Evolutionary conservation across 2,797 vertebrate species (phyloP).

Genomic region (Urosaurus nigricauda): DNA sequence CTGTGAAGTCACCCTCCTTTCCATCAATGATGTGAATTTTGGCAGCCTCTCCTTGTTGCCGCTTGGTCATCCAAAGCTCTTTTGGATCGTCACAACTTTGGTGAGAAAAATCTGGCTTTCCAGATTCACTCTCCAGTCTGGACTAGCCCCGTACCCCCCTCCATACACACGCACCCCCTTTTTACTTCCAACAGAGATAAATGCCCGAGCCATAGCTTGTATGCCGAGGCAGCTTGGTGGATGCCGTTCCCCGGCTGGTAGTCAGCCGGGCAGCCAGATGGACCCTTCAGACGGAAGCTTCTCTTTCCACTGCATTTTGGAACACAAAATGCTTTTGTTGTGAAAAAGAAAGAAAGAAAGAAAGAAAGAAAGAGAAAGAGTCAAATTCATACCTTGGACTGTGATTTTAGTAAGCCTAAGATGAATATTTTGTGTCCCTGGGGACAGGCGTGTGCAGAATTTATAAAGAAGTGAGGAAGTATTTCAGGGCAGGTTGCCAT

Average conservation of each 20-base stretch:
- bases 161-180: rapidly evolving
- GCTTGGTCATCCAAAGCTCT: neutral
- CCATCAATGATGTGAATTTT: neutral
- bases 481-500: neutral
- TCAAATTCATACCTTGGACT: neutral
- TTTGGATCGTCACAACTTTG: neutral
- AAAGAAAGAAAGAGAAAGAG: neutral
- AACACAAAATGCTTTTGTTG: constrained; percentile 25
- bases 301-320: constrained; percentile 11
- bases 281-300: constrained; percentile 23
- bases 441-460: neutral
- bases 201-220: neutral
- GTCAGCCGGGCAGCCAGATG: constrained; percentile 20
- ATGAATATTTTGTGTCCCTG: neutral
- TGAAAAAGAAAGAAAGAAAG: neutral
- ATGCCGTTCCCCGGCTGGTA: constrained; percentile 9
- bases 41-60: neutral
- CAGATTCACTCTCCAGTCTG: constrained; percentile 7
- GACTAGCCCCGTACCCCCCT: neutral
- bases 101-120: constrained; percentile 22
- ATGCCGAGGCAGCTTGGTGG: constrained; percentile 22
- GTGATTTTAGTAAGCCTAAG: neutral
- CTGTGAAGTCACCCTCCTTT: neutral
- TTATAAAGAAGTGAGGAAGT: neutral
- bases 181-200: neutral